Conservation (phyloP, 2,113 vertebrate genomes). For the Myotis yumanensis region DNA sequence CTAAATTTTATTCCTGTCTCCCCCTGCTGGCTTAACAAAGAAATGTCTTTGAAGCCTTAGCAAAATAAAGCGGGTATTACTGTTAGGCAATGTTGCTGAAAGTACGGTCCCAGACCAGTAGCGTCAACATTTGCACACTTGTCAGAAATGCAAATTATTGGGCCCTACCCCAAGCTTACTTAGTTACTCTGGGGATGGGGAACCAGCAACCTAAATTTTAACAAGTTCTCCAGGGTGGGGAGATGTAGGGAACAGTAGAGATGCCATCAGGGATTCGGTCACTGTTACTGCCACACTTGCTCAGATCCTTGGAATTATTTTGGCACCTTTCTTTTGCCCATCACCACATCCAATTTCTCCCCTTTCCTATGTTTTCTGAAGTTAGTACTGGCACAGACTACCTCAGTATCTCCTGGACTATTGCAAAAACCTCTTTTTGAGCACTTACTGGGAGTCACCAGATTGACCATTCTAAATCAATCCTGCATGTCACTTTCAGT, state of each 20-base stretch:
- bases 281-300: not conserved
- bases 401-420: not conserved
- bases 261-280: not conserved
- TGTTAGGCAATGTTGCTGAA: not conserved
- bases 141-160: not conserved
- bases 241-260: not conserved
- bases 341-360: not conserved
- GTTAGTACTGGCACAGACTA: not conserved
- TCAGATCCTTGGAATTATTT: not conserved
- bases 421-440: not conserved
- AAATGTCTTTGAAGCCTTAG: not conserved
- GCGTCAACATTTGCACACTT: not conserved
- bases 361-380: constrained; percentile 6
- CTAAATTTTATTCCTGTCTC: constrained; percentile 23
- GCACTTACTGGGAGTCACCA: not conserved
- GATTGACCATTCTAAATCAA: constrained; percentile 1
- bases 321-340: not conserved
- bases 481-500: not conserved
- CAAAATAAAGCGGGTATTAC: not conserved
- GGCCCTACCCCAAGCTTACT: not conserved
- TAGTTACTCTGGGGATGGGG: not conserved
- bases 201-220: not conserved
- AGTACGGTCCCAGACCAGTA: not conserved
- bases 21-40: constrained; percentile 51
- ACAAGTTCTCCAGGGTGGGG: not conserved